Percentiles rank a stretch among this genome's conserved stretches.
phyloP scores from a whole-genome alignment of 64 coral and sea anemone genomes.

The Cladopsammia gracilis region DNA sequence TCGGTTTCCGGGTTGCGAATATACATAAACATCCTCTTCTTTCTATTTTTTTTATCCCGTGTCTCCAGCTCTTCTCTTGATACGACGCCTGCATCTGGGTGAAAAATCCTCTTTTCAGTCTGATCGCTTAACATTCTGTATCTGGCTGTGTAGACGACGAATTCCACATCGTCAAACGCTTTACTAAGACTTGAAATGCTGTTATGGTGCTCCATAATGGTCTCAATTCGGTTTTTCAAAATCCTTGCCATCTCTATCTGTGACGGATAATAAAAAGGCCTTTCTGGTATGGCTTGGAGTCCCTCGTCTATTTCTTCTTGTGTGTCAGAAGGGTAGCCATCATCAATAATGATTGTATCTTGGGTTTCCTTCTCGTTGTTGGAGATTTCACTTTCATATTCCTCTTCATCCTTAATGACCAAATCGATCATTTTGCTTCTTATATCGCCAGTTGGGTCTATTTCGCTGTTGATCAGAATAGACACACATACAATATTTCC shows the following conservation, averaged over 20 bases:
- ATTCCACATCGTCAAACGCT: slow-evolving; percentile 58
- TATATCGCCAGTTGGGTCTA: background rate
- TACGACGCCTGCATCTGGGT: slow-evolving; percentile 75
- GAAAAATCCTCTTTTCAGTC: slow-evolving; percentile 64
- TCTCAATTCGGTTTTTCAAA: slow-evolving; percentile 49
- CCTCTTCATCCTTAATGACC: background rate
- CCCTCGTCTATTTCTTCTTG: slow-evolving; percentile 26
- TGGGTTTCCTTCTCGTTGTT: background rate
- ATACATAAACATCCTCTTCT: slow-evolving; percentile 77
- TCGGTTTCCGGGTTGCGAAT: slow-evolving; percentile 42
- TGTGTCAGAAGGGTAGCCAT: background rate
- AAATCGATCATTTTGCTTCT: background rate
- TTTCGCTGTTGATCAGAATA: background rate
- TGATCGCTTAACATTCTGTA: slow-evolving; percentile 77
- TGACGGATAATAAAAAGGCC: slow-evolving; percentile 67
- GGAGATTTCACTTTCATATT: background rate
- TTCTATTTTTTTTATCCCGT: background rate
- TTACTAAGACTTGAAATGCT: slow-evolving; percentile 49
- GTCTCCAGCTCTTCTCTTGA: slow-evolving; percentile 20
- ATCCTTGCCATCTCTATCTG: slow-evolving; percentile 73
- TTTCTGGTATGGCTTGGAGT: background rate
- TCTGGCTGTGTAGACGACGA: slow-evolving; percentile 71
- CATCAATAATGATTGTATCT: background rate
- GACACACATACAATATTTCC: too few species aligned
- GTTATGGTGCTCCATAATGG: slow-evolving; percentile 69